Evolutionary conservation across 2,888 invertebrate species (phyloP).

Genomic region (Drosophila atripex): DNA sequence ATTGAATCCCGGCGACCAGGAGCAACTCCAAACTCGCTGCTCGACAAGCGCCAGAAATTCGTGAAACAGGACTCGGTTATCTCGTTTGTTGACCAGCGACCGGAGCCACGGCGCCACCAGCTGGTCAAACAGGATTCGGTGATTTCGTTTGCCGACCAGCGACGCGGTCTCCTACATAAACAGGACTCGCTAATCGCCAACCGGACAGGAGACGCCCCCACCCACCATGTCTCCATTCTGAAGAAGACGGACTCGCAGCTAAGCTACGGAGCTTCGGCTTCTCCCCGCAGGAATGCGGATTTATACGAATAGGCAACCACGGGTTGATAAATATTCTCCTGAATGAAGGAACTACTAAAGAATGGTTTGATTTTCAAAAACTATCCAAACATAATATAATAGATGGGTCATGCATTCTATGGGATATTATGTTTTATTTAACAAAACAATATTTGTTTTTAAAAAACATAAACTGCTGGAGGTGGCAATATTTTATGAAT

Average conservation of each 20-base stretch:
- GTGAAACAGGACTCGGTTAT: slow-evolving; percentile 84
- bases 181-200: slow-evolving; percentile 83
- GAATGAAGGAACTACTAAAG: slow-evolving; percentile 8
- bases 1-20: slow-evolving; percentile 80
- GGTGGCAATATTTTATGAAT: background rate
- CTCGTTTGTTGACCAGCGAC: slow-evolving; percentile 83
- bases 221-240: slow-evolving; percentile 83
- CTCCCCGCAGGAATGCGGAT: slow-evolving; percentile 83
- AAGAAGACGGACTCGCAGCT: slow-evolving; percentile 84
- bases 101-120: slow-evolving; percentile 83
- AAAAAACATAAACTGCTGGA: no score
- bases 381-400: background rate
- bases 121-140: slow-evolving; percentile 84
- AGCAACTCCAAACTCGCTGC: slow-evolving; percentile 61
- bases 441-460: no score
- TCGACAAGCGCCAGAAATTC: slow-evolving; percentile 83
- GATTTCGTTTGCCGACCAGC: slow-evolving; percentile 84
- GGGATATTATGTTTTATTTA: background rate
- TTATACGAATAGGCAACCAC: slow-evolving; percentile 78
- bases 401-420: background rate
- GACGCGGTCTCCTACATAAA: slow-evolving; percentile 81
- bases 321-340: slow-evolving; percentile 3
- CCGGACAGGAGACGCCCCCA: slow-evolving; percentile 81
- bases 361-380: slow-evolving; percentile 1
- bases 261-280: slow-evolving; percentile 75